Evolutionary conservation across 1,140 invertebrate species (phyloP).

Genomic region (Stratiolaelaps scimitus): DNA sequence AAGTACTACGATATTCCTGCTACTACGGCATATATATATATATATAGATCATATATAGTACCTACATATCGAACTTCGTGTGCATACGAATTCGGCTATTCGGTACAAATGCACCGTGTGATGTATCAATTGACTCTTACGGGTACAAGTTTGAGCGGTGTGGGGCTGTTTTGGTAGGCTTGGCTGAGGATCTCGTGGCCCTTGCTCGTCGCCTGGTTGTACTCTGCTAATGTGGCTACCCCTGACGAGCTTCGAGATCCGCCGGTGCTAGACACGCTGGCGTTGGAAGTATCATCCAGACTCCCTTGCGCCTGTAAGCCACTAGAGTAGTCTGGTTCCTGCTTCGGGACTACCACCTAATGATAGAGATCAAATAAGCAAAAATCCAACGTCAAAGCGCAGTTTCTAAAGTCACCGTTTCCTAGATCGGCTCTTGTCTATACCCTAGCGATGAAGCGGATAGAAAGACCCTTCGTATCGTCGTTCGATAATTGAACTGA

Average conservation of each 20-base stretch:
- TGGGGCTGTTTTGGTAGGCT: slow-evolving; percentile 43
- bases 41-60: too few relatives aligned
- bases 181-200: slow-evolving; percentile 85
- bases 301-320: slow-evolving; percentile 23
- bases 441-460: too few relatives aligned
- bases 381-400: too few relatives aligned
- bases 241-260: slow-evolving; percentile 11
- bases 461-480: too few relatives aligned
- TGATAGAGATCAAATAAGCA: neutral
- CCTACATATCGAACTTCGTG: too few relatives aligned
- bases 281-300: slow-evolving; percentile 26
- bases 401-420: too few relatives aligned
- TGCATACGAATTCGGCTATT: too few relatives aligned
- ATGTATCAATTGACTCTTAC: neutral
- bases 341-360: slow-evolving; percentile 10
- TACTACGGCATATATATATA: too few relatives aligned
- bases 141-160: slow-evolving; percentile 70
- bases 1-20: too few relatives aligned
- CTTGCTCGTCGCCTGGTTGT: slow-evolving; percentile 84
- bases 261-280: slow-evolving; percentile 11
- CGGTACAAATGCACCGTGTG: neutral
- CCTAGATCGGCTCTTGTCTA: too few relatives aligned
- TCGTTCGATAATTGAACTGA: too few relatives aligned
- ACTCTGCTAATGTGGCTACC: slow-evolving; percentile 68
- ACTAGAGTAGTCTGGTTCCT: slow-evolving; percentile 18